Evolutionary conservation across 2,113 vertebrate species (phyloP).

Genomic region (Cochlearius cochlearius): DNA sequence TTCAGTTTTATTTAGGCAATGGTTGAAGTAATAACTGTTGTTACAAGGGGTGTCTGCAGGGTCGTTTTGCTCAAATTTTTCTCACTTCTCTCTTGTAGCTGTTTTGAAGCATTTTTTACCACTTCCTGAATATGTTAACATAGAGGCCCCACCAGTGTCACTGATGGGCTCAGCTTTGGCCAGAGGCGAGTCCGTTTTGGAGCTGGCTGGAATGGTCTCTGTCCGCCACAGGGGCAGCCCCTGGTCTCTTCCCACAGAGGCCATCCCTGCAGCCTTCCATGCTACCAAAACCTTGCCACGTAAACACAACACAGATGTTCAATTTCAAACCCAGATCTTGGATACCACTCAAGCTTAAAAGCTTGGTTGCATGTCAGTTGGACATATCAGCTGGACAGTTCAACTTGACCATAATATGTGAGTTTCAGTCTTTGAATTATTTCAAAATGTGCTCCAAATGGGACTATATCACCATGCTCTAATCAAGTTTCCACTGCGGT

Average conservation of each 20-base stretch:
- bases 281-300: neutral
- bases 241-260: neutral
- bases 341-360: neutral
- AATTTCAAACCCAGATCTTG: neutral
- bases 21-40: neutral
- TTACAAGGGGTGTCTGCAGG: neutral
- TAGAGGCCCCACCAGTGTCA: fast-evolving
- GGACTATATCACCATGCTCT: neutral
- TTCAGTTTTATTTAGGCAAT: neutral
- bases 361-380: neutral
- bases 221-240: fast-evolving
- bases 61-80: neutral
- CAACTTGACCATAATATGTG: neutral
- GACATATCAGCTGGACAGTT: neutral
- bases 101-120: neutral
- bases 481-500: neutral
- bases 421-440: neutral
- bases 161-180: neutral
- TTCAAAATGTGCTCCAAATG: neutral
- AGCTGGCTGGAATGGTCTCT: neutral
- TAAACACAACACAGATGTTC: neutral
- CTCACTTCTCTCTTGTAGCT: neutral
- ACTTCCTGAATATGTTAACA: neutral
- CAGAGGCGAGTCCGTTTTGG: neutral
- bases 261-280: neutral